Evolutionary conservation across 2,888 invertebrate species (phyloP), one percentile per base, ranked within the genome.

Genomic region (Caenorhabditis plicata): DNA sequence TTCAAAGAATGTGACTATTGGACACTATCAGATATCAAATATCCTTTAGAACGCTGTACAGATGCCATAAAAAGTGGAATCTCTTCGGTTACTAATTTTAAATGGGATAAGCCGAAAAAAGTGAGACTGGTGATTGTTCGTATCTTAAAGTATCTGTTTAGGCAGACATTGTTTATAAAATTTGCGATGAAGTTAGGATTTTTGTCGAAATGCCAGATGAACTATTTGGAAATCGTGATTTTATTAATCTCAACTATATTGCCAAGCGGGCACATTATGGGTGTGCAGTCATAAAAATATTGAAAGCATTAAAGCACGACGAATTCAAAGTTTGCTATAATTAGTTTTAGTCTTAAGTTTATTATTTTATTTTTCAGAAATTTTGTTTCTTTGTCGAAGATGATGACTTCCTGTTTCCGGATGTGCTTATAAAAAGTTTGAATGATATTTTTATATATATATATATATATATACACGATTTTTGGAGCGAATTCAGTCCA

Each of bases 1-100:
- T 61, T 55, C 48, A 61, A 51, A 47, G 51, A 55, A 13, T 35
- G 49, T 4, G 51, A 54, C 25, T 61, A 44, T 48, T 61, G 61
- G 61, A 51, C 55, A 15, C 25, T 35, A 27, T 13, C 20, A 17
- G 39, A 22, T 15, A 22, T 61, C 8, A 51, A 61, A 39, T 43
- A 55, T 36, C 61, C 61, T 0, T 46, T 61, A 4, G 44, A 55
- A 25, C 29, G 39, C 20, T 48, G 39, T 27, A 47, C 44, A 23
- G 35, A 40, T 1, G 55, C 55, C 0, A 25, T 61, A 1, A 29
- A 44, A 20, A 32, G 41, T n/a, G 55, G 55, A n/a, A 32, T 39
- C 2, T 55, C 61, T 23, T 55, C 47, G 15, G 48, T 61, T 2
- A 11, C 17, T 1, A 39, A 49, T 11, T 61, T 55, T 27, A 31